Percentiles rank a stretch among this genome's conserved stretches.
phyloP scores from a whole-genome alignment of 2,797 vertebrate genomes.

The Diplodus puntazzo region DNA sequence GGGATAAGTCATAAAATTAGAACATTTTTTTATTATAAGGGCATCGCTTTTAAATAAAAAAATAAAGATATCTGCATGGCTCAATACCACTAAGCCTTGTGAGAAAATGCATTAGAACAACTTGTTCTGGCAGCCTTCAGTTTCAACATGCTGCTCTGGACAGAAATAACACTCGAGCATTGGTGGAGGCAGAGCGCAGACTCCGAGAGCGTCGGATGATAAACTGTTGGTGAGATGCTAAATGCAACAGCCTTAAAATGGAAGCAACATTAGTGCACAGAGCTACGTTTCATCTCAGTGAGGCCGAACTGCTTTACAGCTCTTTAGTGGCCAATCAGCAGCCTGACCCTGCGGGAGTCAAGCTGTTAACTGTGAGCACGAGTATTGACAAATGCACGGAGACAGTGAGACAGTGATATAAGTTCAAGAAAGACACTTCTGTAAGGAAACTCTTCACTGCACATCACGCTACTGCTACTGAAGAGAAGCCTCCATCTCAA shows the following conservation, averaged over 20 bases:
- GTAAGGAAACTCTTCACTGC: slow-evolving; percentile 2
- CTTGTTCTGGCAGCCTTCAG: not conserved
- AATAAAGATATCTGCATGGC: too few relatives aligned
- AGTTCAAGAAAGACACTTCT: slow-evolving; percentile 19
- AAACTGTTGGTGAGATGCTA: slow-evolving; percentile 1
- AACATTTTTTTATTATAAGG: too few relatives aligned
- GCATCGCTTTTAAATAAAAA: too few relatives aligned
- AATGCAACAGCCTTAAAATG: slow-evolving; percentile 5
- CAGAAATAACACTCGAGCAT: not conserved
- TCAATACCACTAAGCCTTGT: too few relatives aligned
- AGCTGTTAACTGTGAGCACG: slow-evolving; percentile 14
- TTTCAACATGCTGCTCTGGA: not conserved
- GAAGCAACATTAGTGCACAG: slow-evolving; percentile 27
- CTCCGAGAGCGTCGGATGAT: not conserved
- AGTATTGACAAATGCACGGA: slow-evolving; percentile 12
- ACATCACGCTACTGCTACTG: slow-evolving; percentile 23
- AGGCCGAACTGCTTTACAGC: slow-evolving; percentile 7
- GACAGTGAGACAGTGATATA: slow-evolving; percentile 15
- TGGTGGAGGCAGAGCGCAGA: not conserved
- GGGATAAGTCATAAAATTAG: too few relatives aligned
- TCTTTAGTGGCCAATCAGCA: slow-evolving; percentile 33
- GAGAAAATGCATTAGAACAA: not conserved
- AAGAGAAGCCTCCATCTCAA: slow-evolving; percentile 21
- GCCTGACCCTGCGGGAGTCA: not conserved
- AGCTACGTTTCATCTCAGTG: not conserved